Evolutionary conservation across 2,888 invertebrate genomes (phyloP), one percentile per base, ranked within the genome.

Genomic region (Cheilosia grossa): DNA sequence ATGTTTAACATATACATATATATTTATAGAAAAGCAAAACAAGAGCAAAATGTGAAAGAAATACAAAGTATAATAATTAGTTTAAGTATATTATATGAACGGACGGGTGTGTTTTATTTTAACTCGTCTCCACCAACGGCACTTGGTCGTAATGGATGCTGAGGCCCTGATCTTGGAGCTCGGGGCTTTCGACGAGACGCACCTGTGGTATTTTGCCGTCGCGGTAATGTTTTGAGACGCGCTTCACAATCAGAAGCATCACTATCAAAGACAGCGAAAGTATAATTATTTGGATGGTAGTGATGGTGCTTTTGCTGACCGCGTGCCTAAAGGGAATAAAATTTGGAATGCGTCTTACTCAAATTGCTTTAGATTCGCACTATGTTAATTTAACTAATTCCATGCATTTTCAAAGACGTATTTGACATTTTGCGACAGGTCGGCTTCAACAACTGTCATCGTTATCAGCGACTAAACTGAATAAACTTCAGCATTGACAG

Each of bases 181-280:
- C 87, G 9, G 90, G 90, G 83, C 89, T 89, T 79, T 91, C 91
- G 44, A 91, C 89, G 0, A 91, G 87, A 15, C 90, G 88, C 1
- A 88, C 88, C 3, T 88, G 88, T 21, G 89, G 89, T 9, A 82
- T 82, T 49, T 90, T 89, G 4, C 89, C 89, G 4, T 82, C 80
- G 0, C 87, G 87, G 0, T 88, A 88, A 0, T 89, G 88, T 15
- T 80, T 87, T 21, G 88, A 86, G 15, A 89, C 69, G 75, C 89
- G 88, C 0, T 89, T 88, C 24, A 89, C 81, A 1, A 91, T 66
- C 44, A 90, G 56, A 9, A 90, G 78, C 0, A 89, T 87, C 6
- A 88, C 83, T 67, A 89, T 81, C 0, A 89, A 82, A 15, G 89
- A 87, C 6, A 89, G 58, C 17, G 87, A 24, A 19, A 91, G 87